These are phyloP conservation scores for Gasteruption jaculator DNA, from an alignment of 2,888 invertebrate species.

Conservation along the genomic window DNA sequence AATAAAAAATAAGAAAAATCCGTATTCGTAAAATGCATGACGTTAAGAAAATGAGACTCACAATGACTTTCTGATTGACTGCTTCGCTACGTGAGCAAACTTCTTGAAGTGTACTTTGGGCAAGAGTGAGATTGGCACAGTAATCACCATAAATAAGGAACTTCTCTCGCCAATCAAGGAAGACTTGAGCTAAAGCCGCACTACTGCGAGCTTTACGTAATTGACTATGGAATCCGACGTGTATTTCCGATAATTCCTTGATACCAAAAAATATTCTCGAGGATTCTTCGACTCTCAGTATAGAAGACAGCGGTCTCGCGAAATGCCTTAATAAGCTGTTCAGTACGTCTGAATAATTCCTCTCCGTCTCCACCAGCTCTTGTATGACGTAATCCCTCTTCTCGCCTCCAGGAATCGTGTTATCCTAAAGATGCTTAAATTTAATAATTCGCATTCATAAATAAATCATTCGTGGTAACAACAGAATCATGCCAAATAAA, in stretches of 20 bases:
- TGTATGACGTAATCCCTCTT: constrained; percentile 90
- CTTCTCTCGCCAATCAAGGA: constrained; percentile 85
- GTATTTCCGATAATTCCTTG: constrained; percentile 81
- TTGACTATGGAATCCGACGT: constrained; percentile 78
- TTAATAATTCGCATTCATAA: constrained; percentile 1
- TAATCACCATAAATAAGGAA: constrained; percentile 94
- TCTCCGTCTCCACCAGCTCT: constrained; percentile 94
- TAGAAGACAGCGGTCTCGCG: constrained; percentile 68
- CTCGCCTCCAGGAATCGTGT: constrained; percentile 55
- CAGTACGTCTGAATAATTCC: constrained; percentile 92
- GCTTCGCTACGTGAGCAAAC: constrained; percentile 64
- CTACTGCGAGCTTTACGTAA: constrained; percentile 69
- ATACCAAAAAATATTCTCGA: constrained; percentile 85
- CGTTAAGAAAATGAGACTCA: constrained; percentile 49
- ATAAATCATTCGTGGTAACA: background rate
- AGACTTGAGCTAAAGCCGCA: constrained; percentile 62
- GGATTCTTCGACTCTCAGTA: constrained; percentile 71
- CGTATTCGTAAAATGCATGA: background rate
- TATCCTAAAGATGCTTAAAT: constrained; percentile 27
- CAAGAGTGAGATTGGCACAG: constrained; percentile 87
- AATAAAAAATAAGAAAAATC: background rate
- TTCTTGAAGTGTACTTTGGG: constrained; percentile 81
- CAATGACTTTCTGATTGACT: constrained; percentile 66
- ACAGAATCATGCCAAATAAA: background rate
- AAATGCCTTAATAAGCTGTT: constrained; percentile 78